Evolutionary conservation across 2,113 vertebrate species (phyloP).

Genomic region (Python bivittatus): DNA sequence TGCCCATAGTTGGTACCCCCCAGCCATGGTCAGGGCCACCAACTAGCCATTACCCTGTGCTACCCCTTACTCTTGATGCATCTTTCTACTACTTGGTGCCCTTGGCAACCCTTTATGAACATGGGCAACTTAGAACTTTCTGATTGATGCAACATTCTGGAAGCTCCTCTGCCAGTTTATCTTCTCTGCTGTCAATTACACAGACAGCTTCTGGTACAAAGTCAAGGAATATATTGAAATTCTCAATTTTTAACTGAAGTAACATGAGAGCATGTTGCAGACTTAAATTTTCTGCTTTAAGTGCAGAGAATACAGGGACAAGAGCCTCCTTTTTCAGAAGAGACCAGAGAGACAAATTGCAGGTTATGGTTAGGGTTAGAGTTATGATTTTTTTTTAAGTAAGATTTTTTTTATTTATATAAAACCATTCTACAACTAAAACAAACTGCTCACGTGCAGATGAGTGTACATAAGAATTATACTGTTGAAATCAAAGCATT

Average conservation of each 20-base stretch:
- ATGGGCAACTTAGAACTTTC: neutral
- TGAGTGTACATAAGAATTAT: too few relatives aligned
- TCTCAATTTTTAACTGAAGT: neutral
- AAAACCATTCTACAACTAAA: too few relatives aligned
- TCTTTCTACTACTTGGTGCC: slow-evolving; percentile 30
- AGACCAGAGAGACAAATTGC: too few relatives aligned
- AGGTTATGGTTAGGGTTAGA: too few relatives aligned
- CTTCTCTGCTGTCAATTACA: neutral
- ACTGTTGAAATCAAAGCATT: too few relatives aligned
- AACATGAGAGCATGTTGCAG: neutral
- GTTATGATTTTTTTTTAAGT: too few relatives aligned
- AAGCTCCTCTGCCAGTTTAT: neutral
- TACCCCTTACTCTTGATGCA: slow-evolving; percentile 27
- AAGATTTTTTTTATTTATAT: too few relatives aligned
- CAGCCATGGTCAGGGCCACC: slow-evolving; percentile 38
- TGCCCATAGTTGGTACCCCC: slow-evolving; percentile 69
- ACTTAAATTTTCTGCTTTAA: neutral
- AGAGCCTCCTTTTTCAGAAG: too few relatives aligned
- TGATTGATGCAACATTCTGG: neutral
- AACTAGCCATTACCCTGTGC: slow-evolving; percentile 19
- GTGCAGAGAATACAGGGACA: neutral
- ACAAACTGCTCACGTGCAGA: too few relatives aligned
- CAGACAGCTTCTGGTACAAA: neutral
- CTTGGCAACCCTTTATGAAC: slow-evolving; percentile 63
- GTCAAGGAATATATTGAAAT: neutral